These are phyloP conservation scores for Notarius lentiginosus DNA, from an alignment of 2,113 vertebrate species.

Conservation along the genomic window DNA sequence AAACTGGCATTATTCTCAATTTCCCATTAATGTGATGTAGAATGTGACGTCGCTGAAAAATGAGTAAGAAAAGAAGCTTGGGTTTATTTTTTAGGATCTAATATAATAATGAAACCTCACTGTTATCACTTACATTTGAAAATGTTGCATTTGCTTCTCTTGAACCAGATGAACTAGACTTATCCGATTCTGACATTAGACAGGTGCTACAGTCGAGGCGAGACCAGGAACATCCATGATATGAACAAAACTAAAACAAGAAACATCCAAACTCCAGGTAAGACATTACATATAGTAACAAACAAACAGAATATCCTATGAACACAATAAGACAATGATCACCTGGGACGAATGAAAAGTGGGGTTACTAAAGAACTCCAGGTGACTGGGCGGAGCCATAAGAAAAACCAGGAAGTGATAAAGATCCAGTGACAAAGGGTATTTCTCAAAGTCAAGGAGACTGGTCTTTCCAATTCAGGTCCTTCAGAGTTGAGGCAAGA, in stretches of 20 bases:
- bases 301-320: background rate
- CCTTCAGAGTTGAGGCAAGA: no score
- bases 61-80: no score
- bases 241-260: background rate
- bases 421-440: background rate
- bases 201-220: no score
- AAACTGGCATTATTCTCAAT: background rate
- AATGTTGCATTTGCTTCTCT: no score
- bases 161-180: no score
- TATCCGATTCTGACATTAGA: no score
- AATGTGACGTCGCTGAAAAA: background rate
- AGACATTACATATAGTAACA: background rate
- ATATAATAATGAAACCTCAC: no score
- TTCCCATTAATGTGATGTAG: background rate
- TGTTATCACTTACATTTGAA: no score
- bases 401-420: background rate
- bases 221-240: background rate
- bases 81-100: no score
- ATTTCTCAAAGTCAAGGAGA: no score
- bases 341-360: background rate
- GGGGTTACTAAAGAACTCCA: background rate
- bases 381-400: background rate
- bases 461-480: no score
- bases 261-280: background rate
- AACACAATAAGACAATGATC: background rate